Conservation (phyloP, 1,140 invertebrate species). For the Neotoxoptera formosana region DNA sequence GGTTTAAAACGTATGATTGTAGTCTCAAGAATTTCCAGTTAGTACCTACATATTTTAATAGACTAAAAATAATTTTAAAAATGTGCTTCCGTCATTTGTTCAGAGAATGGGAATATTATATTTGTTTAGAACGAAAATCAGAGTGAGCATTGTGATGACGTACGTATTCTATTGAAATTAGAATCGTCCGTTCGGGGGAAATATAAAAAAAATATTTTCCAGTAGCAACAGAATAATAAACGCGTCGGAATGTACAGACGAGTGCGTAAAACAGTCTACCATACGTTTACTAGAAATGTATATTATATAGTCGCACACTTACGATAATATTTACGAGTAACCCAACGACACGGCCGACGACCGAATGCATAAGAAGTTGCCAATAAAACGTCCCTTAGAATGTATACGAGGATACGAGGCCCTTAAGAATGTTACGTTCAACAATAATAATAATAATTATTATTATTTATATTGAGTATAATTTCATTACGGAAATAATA, state of each 20-base stretch:
- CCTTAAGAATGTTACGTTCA: neutral
- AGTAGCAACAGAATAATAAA: neutral
- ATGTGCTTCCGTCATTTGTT: neutral
- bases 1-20: neutral
- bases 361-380: neutral
- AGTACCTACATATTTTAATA: neutral
- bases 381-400: neutral
- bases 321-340: neutral
- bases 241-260: neutral
- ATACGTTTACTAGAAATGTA: neutral
- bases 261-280: neutral
- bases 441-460: neutral
- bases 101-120: neutral
- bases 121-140: neutral
- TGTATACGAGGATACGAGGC: no score
- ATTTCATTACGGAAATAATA: neutral
- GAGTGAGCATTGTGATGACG: neutral
- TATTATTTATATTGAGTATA: neutral
- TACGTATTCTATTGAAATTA: neutral
- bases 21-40: neutral
- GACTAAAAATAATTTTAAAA: neutral
- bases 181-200: neutral
- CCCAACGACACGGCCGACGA: neutral
- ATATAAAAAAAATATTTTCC: neutral
- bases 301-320: neutral